These are phyloP conservation scores for Sebastes matsubarae DNA, from an alignment of 2,797 vertebrate genomes.

Conservation along the genomic window DNA sequence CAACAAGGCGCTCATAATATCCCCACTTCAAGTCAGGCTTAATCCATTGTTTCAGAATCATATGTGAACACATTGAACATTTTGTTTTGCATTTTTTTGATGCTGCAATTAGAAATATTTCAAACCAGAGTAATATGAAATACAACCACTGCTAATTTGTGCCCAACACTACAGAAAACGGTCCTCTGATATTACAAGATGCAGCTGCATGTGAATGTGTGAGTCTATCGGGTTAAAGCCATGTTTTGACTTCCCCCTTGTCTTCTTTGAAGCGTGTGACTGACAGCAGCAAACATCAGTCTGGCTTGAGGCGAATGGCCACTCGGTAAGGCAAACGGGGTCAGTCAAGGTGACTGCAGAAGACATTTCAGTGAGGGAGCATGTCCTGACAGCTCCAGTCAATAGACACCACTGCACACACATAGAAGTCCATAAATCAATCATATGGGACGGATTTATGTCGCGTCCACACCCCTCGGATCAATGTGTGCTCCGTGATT, in stretches of 20 bases:
- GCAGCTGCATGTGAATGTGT: neutral
- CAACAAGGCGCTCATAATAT: conserved; percentile 1
- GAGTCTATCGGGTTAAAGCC: neutral
- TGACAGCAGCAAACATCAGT: conserved; percentile 60
- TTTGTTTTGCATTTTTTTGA: neutral
- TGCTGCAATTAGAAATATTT: neutral
- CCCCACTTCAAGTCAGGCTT: neutral
- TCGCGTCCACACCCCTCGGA: neutral
- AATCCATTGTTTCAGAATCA: neutral
- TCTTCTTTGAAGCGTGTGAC: conserved; percentile 33
- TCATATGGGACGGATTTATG: conserved; percentile 14
- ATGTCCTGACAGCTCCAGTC: conserved; percentile 9
- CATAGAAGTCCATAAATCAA: conserved; percentile 20
- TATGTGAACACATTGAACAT: neutral
- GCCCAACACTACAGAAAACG: neutral
- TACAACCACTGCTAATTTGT: neutral
- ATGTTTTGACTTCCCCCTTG: conserved; percentile 6
- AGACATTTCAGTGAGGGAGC: conserved; percentile 35
- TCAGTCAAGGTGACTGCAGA: conserved; percentile 67
- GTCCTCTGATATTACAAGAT: neutral
- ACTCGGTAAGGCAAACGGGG: conserved; percentile 46
- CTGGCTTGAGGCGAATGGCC: conserved; percentile 23
- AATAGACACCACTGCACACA: conserved; percentile 1
- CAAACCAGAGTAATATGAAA: neutral
- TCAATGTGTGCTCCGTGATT: neutral